Evolutionary conservation across 2,113 vertebrate species (phyloP), one percentile per base, ranked within the genome.

Genomic region (Anhinga anhinga): DNA sequence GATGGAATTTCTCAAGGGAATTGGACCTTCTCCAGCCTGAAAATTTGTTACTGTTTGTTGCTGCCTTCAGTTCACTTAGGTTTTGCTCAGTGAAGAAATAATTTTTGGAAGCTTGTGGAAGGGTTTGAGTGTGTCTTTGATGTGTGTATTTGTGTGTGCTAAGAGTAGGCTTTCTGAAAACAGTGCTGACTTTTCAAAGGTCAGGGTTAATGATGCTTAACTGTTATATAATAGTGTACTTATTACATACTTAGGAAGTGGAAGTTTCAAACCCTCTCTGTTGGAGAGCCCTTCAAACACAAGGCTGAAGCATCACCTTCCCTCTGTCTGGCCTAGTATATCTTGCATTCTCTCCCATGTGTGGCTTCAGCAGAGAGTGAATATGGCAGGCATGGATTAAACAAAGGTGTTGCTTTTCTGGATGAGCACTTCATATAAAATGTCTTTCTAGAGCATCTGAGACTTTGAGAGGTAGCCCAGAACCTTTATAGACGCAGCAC

Each of bases 311-410:
- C 0, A 0, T 45, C 67, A 32, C 3, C 0, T 58, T 53, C 4
- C 30, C 38, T 78, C 32, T 42, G 1, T 36, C 36, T 74, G 55
- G 22, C 56, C 32, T 59, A 1, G 1, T 3, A 22, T 45, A 1
- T 59, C 52, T 67, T 47, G 42, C 4, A 1, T 72, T 94, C 44
- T 63, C 1, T 74, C 32, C 34, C 0, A 0, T 40, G 40, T 2
- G 0, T 58, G 42, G 9, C 22, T 74, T 25, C 20, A 52, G 26
- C 44, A 55, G 65, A 65, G 36, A 34, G 22, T 47, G 52, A 82
- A 90, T 40, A 40, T 40, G 38, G 38, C 38, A 40, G 38, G 9
- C 8, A 7, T 58, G 26, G 32, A 20, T 73, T 77, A 69, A 92
- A 59, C 38, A 67, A 55, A 86, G 21, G n/a, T 69, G 27, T 52